Evolutionary conservation across 2,113 vertebrate genomes (phyloP), one percentile per base, ranked within the genome.

Genomic region (Plectropomus leopardus): DNA sequence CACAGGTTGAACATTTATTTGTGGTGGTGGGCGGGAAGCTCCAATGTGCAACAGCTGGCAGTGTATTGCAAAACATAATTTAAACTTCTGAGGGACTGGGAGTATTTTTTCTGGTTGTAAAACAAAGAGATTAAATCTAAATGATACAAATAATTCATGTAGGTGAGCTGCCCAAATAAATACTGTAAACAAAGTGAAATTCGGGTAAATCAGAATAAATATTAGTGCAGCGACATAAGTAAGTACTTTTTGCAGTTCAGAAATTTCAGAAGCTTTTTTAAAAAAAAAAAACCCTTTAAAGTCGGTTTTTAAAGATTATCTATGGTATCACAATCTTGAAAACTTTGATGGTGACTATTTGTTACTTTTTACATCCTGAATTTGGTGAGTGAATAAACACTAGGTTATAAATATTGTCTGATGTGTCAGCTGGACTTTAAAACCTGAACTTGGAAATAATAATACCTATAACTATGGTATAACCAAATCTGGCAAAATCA

Each of bases 51-150:
- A 45, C 36, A 65, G 13, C 7, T 32, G 21, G 4, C 28, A 23
- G 48, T 51, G 45, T 68, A 44, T 66, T 59, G n/a, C 61, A 24
- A n/a, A 64, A 44, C 21, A 23, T 11, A 14, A 15, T 24, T 66
- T 16, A 21, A 24, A 60, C 54, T 17, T 59, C 17, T 34, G 10
- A 48, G 5, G 14, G 3, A 36, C 26, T 21, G 2, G 23, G 14
- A 32, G 42, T 34, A 23, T 11, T 50, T 50, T 50, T 50, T 50
- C 16, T 45, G 5, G 13, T 17, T 45, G 4, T 40, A 0, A 53
- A 24, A 54, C 17, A 45, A 30, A 45, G 32, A 53, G 8, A 42
- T 14, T 32, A n/a, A 5, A 45, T 57, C 10, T 50, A 26, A 60
- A 48, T 47, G 4, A 0, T 14, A 48, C 11, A 1, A 17, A 3